Evolutionary conservation across 2,113 vertebrate genomes (phyloP).

Genomic region (Narcine bancroftii): DNA sequence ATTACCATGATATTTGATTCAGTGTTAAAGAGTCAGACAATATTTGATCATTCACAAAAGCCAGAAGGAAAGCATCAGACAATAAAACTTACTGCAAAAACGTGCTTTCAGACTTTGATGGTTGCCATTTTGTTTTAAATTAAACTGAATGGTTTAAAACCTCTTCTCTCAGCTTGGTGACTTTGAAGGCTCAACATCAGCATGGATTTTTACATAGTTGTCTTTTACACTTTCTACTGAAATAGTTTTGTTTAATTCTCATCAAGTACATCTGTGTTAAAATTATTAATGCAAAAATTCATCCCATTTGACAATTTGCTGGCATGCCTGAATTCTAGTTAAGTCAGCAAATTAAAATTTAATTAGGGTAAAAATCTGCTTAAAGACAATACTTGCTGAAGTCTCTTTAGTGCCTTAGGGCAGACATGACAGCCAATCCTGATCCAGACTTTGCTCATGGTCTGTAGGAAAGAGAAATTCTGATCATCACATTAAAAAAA

Average conservation of each 20-base stretch:
- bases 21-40: slow-evolving; percentile 4
- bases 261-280: neutral
- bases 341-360: slow-evolving; percentile 19
- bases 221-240: neutral
- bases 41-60: neutral
- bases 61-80: neutral
- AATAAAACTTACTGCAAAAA: neutral
- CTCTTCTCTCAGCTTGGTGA: neutral
- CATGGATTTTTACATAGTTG: neutral
- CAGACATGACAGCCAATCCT: slow-evolving; percentile 79
- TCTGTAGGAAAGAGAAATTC: slow-evolving; percentile 79
- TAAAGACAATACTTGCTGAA: slow-evolving; percentile 70
- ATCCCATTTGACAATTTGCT: slow-evolving; percentile 15
- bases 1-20: neutral
- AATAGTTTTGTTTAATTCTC: neutral
- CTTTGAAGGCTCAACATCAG: neutral
- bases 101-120: neutral
- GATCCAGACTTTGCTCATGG: slow-evolving; percentile 76
- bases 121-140: slow-evolving; percentile 18
- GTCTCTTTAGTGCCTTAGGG: slow-evolving; percentile 66
- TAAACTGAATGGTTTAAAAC: slow-evolving; percentile 7
- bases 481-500: slow-evolving; percentile 64
- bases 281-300: neutral
- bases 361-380: slow-evolving; percentile 42
- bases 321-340: neutral